These are phyloP conservation scores for Lophura nycthemera DNA, from an alignment of 2,113 vertebrate species.

Conservation along the genomic window DNA sequence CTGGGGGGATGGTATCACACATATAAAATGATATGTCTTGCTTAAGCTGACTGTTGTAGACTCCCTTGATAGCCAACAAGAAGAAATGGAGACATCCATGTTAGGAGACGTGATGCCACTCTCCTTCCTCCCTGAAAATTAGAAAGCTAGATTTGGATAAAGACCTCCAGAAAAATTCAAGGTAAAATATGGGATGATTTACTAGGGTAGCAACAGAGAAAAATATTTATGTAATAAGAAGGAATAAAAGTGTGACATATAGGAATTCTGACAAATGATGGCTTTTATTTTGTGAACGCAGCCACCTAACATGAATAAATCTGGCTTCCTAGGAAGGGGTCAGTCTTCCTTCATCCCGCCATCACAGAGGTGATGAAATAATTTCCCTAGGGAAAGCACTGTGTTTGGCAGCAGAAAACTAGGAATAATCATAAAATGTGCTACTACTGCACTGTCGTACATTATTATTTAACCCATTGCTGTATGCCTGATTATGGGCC, in stretches of 20 bases:
- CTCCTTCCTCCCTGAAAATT: not conserved
- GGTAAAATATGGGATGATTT: not conserved
- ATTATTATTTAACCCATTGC: conserved; percentile 14
- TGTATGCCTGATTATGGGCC: accelerated
- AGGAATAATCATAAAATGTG: conserved; percentile 3
- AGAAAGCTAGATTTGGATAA: not conserved
- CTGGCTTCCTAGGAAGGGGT: conserved; percentile 20
- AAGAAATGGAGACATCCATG: not conserved
- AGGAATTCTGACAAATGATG: not conserved
- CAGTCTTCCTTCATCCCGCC: conserved; percentile 32
- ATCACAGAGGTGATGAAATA: conserved; percentile 3
- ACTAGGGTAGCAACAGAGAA: not conserved
- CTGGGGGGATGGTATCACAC: not conserved
- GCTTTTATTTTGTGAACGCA: conserved; percentile 22
- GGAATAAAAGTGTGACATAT: not conserved
- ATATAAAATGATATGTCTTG: not conserved
- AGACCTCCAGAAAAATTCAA: not conserved
- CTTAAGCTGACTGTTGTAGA: not conserved
- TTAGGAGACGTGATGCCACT: not conserved
- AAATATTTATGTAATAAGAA: not conserved
- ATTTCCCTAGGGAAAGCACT: conserved; percentile 40
- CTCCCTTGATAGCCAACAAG: not conserved
- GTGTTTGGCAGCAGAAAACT: not conserved
- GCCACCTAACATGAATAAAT: conserved; percentile 27
- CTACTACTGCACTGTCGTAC: not conserved